Conservation (phyloP, 2,113 vertebrate genomes). For the Chauna torquata region DNA sequence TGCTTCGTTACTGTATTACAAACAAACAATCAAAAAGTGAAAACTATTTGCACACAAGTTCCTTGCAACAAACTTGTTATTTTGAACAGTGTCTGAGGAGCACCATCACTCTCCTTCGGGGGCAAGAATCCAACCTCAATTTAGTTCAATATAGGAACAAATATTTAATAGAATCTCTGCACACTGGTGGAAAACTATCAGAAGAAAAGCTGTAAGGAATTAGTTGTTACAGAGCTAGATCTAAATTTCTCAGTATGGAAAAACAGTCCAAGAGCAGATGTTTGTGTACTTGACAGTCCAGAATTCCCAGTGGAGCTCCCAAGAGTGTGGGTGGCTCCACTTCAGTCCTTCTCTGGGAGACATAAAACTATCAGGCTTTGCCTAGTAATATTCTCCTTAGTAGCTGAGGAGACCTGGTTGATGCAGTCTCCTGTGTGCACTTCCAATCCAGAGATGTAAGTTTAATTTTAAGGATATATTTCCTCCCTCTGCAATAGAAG, state of each 20-base stretch:
- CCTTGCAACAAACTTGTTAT: background rate
- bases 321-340: accelerated
- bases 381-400: background rate
- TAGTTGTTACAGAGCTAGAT: background rate
- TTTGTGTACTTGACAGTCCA: background rate
- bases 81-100: background rate
- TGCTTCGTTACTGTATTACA: background rate
- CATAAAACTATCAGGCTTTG: background rate
- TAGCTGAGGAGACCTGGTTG: background rate
- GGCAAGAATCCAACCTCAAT: background rate
- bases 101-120: background rate
- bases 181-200: background rate
- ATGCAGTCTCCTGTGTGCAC: background rate
- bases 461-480: background rate
- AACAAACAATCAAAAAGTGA: background rate
- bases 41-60: background rate
- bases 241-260: background rate
- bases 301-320: background rate
- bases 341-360: background rate
- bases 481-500: background rate
- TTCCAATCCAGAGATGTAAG: background rate
- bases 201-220: background rate
- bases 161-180: background rate
- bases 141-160: background rate
- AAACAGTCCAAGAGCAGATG: background rate